Evolutionary conservation across 1,140 invertebrate genomes (phyloP).

Genomic region (Paraescarpia echinospica): DNA sequence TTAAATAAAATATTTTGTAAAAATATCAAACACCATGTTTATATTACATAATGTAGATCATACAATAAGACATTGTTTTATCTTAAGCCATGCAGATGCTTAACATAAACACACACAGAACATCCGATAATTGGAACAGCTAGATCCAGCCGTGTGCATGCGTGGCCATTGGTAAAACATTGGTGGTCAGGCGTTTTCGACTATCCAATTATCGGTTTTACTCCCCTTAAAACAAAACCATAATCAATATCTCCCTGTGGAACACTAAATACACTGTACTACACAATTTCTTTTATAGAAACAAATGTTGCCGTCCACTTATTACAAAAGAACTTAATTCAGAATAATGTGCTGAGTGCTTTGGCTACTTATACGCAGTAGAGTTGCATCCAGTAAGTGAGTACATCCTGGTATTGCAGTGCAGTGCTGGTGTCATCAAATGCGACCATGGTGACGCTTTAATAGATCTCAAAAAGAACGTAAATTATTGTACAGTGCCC

Average conservation of each 20-base stretch:
- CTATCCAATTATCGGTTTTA: not conserved
- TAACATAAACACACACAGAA: not conserved
- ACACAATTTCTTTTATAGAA: not conserved
- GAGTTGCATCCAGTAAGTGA: not conserved
- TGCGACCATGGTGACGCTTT: not conserved
- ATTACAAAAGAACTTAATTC: not conserved
- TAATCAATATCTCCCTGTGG: not conserved
- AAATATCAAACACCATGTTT: not conserved
- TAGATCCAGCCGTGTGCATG: not conserved
- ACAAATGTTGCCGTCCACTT: not conserved
- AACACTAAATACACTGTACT: not conserved
- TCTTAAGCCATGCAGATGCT: not conserved
- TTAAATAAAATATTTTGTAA: not conserved
- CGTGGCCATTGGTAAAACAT: not conserved
- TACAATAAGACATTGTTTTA: not conserved
- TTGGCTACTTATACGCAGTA: not conserved
- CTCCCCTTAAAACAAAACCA: not conserved
- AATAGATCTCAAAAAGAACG: not conserved
- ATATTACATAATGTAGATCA: not conserved
- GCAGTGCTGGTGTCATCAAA: not conserved
- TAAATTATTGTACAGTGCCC: too few species aligned
- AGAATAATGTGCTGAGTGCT: not conserved
- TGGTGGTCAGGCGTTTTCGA: not conserved
- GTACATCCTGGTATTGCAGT: not conserved
- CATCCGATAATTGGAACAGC: not conserved